Evolutionary conservation across 2,797 vertebrate species (phyloP).

Genomic region (Sebastes itinus): DNA sequence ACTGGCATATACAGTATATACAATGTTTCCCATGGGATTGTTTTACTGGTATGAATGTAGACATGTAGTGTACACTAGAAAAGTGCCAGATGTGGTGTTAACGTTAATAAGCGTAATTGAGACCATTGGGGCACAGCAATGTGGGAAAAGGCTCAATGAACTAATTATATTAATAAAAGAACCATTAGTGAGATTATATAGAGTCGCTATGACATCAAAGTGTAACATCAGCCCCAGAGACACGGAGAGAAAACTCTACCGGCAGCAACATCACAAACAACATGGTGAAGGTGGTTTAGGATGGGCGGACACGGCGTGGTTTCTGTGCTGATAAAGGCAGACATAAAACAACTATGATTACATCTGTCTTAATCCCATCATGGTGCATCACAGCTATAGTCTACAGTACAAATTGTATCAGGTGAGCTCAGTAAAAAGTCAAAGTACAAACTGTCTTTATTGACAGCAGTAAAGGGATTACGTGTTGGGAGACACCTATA

Average conservation of each 20-base stretch:
- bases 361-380: not conserved
- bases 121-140: not conserved
- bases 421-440: not conserved
- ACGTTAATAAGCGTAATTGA: not conserved
- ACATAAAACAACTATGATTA: not conserved
- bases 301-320: too few relatives aligned
- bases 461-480: slow-evolving; percentile 40
- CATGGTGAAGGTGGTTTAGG: not conserved
- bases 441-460: slow-evolving; percentile 58
- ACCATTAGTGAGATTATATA: slow-evolving; percentile 32
- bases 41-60: not conserved
- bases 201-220: not conserved
- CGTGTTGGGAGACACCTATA: not conserved
- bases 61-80: not conserved
- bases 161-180: slow-evolving; percentile 13
- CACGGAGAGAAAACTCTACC: not conserved
- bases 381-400: not conserved
- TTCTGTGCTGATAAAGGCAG: not conserved
- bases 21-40: not conserved
- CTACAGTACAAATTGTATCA: not conserved
- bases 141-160: not conserved
- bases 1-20: too few relatives aligned
- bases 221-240: slow-evolving; percentile 2
- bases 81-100: not conserved
- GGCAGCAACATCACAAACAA: slow-evolving; percentile 8